Evolutionary conservation across 2,113 vertebrate species (phyloP).

Genomic region (Malurus cyaneus): DNA sequence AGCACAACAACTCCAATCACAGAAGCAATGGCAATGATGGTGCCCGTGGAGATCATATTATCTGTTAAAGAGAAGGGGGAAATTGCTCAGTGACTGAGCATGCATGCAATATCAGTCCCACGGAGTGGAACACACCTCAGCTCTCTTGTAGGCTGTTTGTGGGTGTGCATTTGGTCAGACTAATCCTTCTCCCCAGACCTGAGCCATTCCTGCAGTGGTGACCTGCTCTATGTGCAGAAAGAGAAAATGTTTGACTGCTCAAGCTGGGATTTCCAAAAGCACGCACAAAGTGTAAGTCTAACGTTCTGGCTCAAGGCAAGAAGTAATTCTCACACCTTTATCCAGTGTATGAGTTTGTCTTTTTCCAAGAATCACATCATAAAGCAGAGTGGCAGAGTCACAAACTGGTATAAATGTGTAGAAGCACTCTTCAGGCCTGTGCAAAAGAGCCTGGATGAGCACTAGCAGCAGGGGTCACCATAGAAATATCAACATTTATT

Average conservation of each 20-base stretch:
- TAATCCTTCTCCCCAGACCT: neutral
- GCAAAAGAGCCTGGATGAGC: neutral
- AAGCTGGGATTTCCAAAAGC: neutral
- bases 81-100: neutral
- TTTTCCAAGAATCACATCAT: neutral
- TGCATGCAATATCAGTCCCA: neutral
- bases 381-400: neutral
- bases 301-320: neutral
- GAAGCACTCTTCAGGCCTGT: neutral
- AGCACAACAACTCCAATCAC: constrained; percentile 18
- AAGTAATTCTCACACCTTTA: neutral
- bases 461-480: neutral
- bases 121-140: neutral
- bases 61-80: constrained; percentile 48
- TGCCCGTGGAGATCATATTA: neutral
- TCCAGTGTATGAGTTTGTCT: neutral
- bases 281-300: neutral
- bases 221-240: neutral
- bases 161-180: neutral
- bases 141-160: neutral
- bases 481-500: neutral
- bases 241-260: neutral
- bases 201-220: neutral
- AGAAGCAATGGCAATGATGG: constrained; percentile 2
- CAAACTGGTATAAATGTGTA: neutral